Conservation (phyloP, 2,888 invertebrate species). For the Crocallis elinguaria region DNA sequence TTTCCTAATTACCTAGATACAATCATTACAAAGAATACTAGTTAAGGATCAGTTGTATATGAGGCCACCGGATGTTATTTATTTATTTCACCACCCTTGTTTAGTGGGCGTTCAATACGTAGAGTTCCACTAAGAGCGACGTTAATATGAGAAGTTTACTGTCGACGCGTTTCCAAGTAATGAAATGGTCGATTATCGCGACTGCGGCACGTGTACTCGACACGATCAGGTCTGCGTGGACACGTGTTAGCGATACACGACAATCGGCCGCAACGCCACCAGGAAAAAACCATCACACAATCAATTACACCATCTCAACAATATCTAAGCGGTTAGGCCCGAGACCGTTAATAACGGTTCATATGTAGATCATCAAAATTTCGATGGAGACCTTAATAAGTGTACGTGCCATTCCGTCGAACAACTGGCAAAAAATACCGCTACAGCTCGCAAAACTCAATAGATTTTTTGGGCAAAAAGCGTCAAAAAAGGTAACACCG, state of each 20-base stretch:
- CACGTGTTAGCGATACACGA: slow-evolving; percentile 50
- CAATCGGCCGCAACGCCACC: slow-evolving; percentile 25
- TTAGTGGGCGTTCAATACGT: neutral
- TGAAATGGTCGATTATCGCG: slow-evolving; percentile 54
- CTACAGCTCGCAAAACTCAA: slow-evolving; percentile 72
- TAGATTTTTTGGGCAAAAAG: slow-evolving; percentile 79
- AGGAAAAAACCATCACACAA: slow-evolving; percentile 27
- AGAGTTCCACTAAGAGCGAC: slow-evolving; percentile 39
- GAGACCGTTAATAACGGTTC: slow-evolving; percentile 60
- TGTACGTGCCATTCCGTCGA: slow-evolving; percentile 61
- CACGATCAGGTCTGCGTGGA: slow-evolving; percentile 24
- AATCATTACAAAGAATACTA: neutral
- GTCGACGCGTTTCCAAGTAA: slow-evolving; percentile 55
- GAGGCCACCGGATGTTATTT: neutral
- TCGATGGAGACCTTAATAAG: slow-evolving; percentile 71
- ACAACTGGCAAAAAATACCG: slow-evolving; percentile 68
- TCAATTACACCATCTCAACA: slow-evolving; percentile 22
- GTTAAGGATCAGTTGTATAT: neutral
- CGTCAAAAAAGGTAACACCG: slow-evolving; percentile 73
- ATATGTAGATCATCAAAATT: slow-evolving; percentile 53
- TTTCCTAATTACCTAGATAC: too few relatives aligned
- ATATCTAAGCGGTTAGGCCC: slow-evolving; percentile 27
- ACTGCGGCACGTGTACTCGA: slow-evolving; percentile 49
- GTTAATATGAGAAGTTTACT: slow-evolving; percentile 53
- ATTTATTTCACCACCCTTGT: neutral